Conservation (phyloP, 2,888 invertebrate genomes). For the Thyatira batis region DNA sequence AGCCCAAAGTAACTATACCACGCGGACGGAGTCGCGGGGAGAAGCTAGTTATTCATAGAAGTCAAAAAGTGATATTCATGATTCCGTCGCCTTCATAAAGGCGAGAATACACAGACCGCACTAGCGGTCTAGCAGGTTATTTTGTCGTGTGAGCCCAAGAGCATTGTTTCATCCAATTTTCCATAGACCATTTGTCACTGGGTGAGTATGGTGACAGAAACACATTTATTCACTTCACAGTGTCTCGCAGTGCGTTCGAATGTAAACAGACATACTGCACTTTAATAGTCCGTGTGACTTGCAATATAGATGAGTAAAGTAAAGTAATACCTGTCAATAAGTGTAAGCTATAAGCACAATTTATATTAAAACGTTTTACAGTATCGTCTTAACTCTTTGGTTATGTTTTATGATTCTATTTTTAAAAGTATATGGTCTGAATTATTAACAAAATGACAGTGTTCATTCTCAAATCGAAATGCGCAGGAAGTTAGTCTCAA, state of each 20-base stretch:
- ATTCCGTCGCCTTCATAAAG: background rate
- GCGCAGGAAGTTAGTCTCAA: background rate
- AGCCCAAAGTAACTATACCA: no score
- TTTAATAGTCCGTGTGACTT: slow-evolving; percentile 6
- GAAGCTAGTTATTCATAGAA: background rate
- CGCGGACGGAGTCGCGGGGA: no score
- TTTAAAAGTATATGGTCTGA: no score
- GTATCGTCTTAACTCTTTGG: no score
- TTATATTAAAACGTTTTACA: no score
- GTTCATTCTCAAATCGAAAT: background rate
- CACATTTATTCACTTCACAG: slow-evolving; percentile 44
- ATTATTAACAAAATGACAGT: no score
- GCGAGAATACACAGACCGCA: background rate
- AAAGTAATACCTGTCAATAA: background rate
- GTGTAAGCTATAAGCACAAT: background rate
- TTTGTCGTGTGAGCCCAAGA: slow-evolving; percentile 16
- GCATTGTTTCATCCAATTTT: slow-evolving; percentile 36
- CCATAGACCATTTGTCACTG: slow-evolving; percentile 44
- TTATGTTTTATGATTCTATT: no score
- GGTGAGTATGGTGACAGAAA: slow-evolving; percentile 31
- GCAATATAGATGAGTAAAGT: slow-evolving; percentile 10
- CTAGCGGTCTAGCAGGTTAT: background rate
- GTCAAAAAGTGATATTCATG: background rate
- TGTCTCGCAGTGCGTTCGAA: slow-evolving; percentile 17
- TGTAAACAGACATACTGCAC: slow-evolving; percentile 10